Conservation (phyloP, 2,888 invertebrate species). For the Lottia gigantea region DNA sequence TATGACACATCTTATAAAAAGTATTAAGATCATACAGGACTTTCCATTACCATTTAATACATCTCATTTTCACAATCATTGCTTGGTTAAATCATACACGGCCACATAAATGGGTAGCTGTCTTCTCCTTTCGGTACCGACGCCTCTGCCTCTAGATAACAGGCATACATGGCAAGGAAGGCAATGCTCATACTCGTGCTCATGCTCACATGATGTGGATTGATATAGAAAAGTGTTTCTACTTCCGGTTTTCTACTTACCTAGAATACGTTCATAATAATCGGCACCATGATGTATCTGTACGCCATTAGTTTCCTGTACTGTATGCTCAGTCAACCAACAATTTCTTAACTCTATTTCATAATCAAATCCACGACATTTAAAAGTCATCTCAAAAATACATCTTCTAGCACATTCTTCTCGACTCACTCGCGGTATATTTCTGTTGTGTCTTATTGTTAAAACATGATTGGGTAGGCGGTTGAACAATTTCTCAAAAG, state of each 20-base stretch:
- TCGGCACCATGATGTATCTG: slow-evolving; percentile 48
- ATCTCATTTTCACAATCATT: background rate
- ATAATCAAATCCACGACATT: slow-evolving; percentile 59
- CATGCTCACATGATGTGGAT: too few relatives aligned
- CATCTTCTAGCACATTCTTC: slow-evolving; percentile 64
- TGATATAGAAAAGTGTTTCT: too few relatives aligned
- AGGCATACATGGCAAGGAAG: background rate
- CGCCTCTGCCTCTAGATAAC: background rate
- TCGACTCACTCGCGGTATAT: slow-evolving; percentile 50
- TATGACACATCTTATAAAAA: background rate
- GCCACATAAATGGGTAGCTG: slow-evolving; percentile 12
- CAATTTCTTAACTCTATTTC: slow-evolving; percentile 49
- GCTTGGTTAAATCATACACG: background rate
- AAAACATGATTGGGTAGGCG: slow-evolving; percentile 61
- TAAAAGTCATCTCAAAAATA: slow-evolving; percentile 57
- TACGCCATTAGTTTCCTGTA: slow-evolving; percentile 42
- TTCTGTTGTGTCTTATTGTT: slow-evolving; percentile 52
- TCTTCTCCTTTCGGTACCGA: background rate
- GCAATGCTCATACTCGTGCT: too few relatives aligned
- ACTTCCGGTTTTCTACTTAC: too few relatives aligned
- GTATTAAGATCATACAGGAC: background rate
- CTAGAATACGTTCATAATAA: slow-evolving; percentile 55
- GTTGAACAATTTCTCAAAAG: slow-evolving; percentile 56
- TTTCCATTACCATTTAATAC: background rate
- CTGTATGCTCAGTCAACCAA: slow-evolving; percentile 55